Conservation (phyloP, 2,797 vertebrate species). For the Emys orbicularis region DNA sequence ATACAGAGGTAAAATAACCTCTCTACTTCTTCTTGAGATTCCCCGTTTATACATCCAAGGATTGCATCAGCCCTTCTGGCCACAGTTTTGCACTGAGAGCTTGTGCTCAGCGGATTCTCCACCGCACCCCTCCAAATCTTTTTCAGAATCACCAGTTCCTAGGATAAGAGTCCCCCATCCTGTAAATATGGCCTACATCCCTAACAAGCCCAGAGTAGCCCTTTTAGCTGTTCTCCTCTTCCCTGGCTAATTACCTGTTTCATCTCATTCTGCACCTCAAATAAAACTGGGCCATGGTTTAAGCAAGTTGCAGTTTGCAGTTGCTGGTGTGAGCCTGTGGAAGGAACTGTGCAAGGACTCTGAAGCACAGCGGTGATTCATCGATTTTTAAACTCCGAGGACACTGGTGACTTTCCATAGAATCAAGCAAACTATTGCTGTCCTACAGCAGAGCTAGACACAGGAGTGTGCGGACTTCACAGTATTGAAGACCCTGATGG, state of each 20-base stretch:
- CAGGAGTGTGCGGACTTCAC: neutral
- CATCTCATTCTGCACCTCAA: slow-evolving; percentile 20
- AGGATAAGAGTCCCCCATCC: neutral
- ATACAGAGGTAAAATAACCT: neutral
- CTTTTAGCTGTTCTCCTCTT: neutral
- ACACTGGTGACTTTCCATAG: neutral
- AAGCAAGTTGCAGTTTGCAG: slow-evolving; percentile 34
- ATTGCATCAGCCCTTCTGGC: neutral
- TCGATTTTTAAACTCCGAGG: neutral
- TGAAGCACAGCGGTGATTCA: slow-evolving; percentile 42
- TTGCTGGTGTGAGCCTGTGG: slow-evolving; percentile 14
- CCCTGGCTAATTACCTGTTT: slow-evolving; percentile 16
- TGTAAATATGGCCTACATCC: neutral
- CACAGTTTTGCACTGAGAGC: neutral
- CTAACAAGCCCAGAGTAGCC: neutral
- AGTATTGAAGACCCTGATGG: neutral
- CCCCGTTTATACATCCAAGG: neutral
- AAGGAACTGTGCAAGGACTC: slow-evolving; percentile 33
- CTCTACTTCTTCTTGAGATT: neutral
- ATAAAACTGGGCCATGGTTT: slow-evolving; percentile 30
- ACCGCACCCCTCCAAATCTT: neutral
- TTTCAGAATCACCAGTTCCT: neutral
- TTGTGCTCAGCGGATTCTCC: neutral
- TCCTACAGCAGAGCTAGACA: neutral
- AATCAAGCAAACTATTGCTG: neutral